Base-by-base conservation (phyloP, 2,888 invertebrate genomes). In the Drosophila bunnanda region DNA sequence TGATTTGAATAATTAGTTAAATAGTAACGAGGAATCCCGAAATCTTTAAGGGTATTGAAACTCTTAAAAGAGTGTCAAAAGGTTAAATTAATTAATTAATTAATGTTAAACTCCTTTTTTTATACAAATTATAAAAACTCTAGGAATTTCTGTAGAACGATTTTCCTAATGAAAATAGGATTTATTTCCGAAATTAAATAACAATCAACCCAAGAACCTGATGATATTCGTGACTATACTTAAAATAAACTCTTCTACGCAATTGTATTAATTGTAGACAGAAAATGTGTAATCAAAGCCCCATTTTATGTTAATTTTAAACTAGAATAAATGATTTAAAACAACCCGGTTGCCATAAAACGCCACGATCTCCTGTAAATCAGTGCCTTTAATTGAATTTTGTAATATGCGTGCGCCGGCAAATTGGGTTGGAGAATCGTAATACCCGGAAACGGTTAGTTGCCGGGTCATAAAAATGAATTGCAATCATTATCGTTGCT, bases 401-500 rank as follows among this genome's bases (percentile, higher is more conserved):
- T 20, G n/a, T 38, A 67, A 72, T 76, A 85, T 79, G 80, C 82
- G 80, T 88, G 82, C 55, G 78, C 55, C 43, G 58, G 54, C 88
- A 80, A 86, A 82, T 78, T 75, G 77, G 75, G 75, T 68, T 75
- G 67, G 55, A 69, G 69, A 77, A 83, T 78, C 73, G 75, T 70
- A 75, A 75, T 83, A 77, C 75, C 73, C 87, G 65, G 74, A 70
- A 78, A 72, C 79, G 82, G 82, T 80, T 80, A 81, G 85, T 74
- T 71, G 66, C 50, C 32, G 60, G 64, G 64, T 68, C 75, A 80
- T 83, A 73, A 81, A 89, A 89, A 86, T 78, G 81, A 81, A 86
- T 89, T 89, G 89, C 88, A 82, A 84, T 87, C 88, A 88, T 88
- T 85, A 87, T 89, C 89, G 88, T 78, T 85, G 82, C 89, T 87